A percentile compares a stretch with the other conserved stretches of the same genome.
Evolutionary conservation across 2,797 vertebrate species (phyloP).

Genomic region (Holocentrus rufus): DNA sequence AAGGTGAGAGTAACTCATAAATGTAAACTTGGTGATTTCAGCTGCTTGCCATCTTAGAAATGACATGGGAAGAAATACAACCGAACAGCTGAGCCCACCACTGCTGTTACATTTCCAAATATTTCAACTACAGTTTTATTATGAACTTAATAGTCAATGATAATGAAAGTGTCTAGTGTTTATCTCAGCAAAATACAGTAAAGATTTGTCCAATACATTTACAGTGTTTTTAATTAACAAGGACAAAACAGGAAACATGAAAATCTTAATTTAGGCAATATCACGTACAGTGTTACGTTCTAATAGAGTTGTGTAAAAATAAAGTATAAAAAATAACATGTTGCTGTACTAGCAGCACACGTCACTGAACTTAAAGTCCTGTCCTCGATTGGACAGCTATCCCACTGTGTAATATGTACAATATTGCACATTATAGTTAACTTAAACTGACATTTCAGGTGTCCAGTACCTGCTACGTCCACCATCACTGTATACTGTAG

Average conservation of each 20-base stretch:
- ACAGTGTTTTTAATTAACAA: conserved; percentile 74
- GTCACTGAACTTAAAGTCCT: conserved; percentile 44
- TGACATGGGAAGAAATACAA: conserved; percentile 44
- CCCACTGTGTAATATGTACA: conserved; percentile 58
- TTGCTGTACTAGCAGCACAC: conserved; percentile 50
- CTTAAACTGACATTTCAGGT: conserved; percentile 42
- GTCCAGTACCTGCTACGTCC: conserved; percentile 42
- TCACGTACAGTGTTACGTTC: conserved; percentile 46
- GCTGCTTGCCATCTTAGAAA: neutral
- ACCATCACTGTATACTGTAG: conserved; percentile 24
- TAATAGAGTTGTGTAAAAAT: conserved; percentile 3
- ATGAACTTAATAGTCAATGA: conserved; percentile 57
- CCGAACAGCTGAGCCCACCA: conserved; percentile 37
- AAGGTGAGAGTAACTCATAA: conserved; percentile 8
- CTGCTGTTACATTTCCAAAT: conserved; percentile 52
- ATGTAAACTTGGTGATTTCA: neutral
- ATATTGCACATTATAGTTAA: conserved; percentile 78
- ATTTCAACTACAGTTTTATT: conserved; percentile 45
- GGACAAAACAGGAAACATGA: conserved; percentile 46
- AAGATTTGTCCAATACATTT: conserved; percentile 56
- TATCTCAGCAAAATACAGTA: conserved; percentile 66
- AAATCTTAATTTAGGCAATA: conserved; percentile 33
- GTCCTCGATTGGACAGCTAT: conserved; percentile 41
- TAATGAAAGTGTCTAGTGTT: conserved; percentile 69
- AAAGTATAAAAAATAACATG: conserved; percentile 20